These are phyloP conservation scores for Macrosiphum euphorbiae DNA, from an alignment of 2,888 invertebrate species.

Conservation along the genomic window DNA sequence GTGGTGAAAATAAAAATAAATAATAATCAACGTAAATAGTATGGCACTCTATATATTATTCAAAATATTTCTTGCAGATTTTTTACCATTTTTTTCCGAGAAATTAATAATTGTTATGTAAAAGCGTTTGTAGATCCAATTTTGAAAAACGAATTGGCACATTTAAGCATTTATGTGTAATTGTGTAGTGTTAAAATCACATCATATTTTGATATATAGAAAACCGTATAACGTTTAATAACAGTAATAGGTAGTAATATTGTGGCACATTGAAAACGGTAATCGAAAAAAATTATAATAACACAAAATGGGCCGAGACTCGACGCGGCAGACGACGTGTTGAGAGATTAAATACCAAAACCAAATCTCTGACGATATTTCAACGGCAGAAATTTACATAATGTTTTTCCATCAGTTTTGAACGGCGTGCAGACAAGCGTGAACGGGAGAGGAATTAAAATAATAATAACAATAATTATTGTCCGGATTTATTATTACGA, in stretches of 20 bases:
- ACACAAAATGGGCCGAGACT: neutral
- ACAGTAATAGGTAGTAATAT: neutral
- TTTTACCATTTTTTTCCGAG: neutral
- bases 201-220: neutral
- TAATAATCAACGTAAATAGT: neutral
- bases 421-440: neutral
- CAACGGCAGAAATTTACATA: constrained; percentile 30
- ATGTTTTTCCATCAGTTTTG: constrained; percentile 14
- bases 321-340: neutral
- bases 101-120: neutral
- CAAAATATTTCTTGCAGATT: neutral
- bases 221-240: neutral
- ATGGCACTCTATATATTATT: neutral
- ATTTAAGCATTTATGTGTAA: neutral
- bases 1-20: neutral
- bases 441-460: constrained; percentile 41
- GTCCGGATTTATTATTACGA: constrained; percentile 55
- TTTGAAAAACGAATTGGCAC: neutral
- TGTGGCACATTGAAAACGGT: neutral
- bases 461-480: constrained; percentile 47
- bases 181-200: neutral
- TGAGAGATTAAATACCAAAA: constrained; percentile 47
- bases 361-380: neutral
- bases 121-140: neutral
- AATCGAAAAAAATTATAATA: neutral